phyloP scores from a whole-genome alignment of 2,888 invertebrate genomes.

The Fragum sueziense region DNA sequence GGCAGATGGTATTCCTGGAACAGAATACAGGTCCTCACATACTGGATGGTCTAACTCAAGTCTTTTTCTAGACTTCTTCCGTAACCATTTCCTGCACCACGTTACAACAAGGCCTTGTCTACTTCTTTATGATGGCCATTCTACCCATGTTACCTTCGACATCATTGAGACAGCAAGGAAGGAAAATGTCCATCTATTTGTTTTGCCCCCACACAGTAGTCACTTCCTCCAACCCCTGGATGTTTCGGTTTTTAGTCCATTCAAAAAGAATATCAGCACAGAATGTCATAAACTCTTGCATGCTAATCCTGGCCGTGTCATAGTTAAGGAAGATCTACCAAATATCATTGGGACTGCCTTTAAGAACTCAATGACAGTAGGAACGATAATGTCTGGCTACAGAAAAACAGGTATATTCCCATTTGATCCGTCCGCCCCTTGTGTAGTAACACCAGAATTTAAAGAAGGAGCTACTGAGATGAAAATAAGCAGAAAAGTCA shows the following conservation, averaged over 20 bases:
- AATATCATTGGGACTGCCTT: constrained; percentile 9
- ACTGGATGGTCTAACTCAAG: constrained; percentile 37
- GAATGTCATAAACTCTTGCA: constrained; percentile 41
- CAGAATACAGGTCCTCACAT: constrained; percentile 20
- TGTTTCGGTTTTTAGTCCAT: constrained; percentile 50
- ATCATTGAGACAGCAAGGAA: constrained; percentile 32
- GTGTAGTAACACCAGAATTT: constrained; percentile 12
- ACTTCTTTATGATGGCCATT: constrained; percentile 51
- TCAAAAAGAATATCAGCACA: constrained; percentile 38
- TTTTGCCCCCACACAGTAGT: constrained; percentile 44
- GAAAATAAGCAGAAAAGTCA: constrained; percentile 12
- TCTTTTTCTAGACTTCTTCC: constrained; percentile 38
- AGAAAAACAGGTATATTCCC: constrained; percentile 40
- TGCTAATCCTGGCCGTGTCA: constrained; percentile 8
- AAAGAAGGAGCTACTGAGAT: not conserved
- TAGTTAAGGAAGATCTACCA: constrained; percentile 29
- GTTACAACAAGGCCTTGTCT: constrained; percentile 29
- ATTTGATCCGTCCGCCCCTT: constrained; percentile 31
- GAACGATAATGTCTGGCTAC: constrained; percentile 28
- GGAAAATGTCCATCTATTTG: constrained; percentile 39
- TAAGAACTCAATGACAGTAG: not conserved
- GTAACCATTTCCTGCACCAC: constrained; percentile 35
- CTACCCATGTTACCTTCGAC: constrained; percentile 39
- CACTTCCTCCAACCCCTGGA: constrained; percentile 42
- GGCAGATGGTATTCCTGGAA: constrained; percentile 29